Percentiles rank a stretch among this genome's conserved stretches.
phyloP scores from a whole-genome alignment of 2,888 invertebrate genomes.

The Acanthoscelides obtectus region DNA sequence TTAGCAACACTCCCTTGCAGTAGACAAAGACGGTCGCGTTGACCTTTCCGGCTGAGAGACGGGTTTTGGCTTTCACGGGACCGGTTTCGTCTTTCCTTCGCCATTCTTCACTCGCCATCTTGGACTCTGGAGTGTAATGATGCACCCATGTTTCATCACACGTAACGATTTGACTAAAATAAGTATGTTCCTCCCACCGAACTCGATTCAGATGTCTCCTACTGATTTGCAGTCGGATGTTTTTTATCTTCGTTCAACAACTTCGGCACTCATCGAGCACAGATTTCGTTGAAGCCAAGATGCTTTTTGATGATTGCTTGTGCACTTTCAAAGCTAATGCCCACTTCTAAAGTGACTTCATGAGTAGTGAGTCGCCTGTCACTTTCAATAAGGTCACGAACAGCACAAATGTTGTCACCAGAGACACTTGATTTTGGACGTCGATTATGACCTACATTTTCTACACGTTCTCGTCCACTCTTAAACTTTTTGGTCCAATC shows the following conservation, averaged over 20 bases:
- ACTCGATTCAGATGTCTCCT: conserved; percentile 1
- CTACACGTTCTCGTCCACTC: too few species aligned
- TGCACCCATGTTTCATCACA: neutral
- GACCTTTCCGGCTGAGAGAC: conserved; percentile 3
- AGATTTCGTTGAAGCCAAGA: too few species aligned
- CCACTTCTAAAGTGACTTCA: too few species aligned
- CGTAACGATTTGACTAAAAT: conserved; percentile 2
- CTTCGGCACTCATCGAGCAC: too few species aligned
- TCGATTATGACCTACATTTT: too few species aligned
- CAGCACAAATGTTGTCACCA: too few species aligned
- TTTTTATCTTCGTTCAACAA: too few species aligned
- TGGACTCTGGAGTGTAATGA: neutral
- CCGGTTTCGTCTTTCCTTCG: neutral
- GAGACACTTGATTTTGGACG: too few species aligned
- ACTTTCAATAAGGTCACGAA: too few species aligned
- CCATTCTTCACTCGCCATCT: neutral
- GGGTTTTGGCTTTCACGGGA: conserved; percentile 1
- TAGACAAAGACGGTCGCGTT: neutral
- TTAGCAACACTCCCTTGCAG: neutral
- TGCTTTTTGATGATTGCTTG: too few species aligned
- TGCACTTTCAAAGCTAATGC: too few species aligned
- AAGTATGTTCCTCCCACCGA: conserved; percentile 4
- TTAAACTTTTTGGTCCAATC: conserved; percentile 9
- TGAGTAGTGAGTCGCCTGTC: too few species aligned
- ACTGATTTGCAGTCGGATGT: conserved; percentile 1